These are phyloP conservation scores for Ochropleura leucogaster DNA, from an alignment of 2,888 invertebrate genomes.

Conservation along the genomic window DNA sequence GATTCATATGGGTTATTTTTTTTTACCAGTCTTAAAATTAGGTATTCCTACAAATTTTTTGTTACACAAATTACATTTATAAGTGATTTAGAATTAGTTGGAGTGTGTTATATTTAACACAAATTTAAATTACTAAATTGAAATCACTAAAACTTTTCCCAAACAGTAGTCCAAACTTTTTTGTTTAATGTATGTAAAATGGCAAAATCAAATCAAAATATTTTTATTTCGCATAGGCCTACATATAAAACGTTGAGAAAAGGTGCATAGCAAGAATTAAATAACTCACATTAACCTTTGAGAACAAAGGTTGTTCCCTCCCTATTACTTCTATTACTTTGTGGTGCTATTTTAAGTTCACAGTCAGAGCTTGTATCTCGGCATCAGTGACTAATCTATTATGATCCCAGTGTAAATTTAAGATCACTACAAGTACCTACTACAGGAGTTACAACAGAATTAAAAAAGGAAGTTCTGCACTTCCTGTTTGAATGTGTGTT, in stretches of 20 bases:
- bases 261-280: not conserved
- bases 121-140: not conserved
- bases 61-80: not conserved
- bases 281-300: not conserved
- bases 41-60: not conserved
- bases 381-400: constrained; percentile 48
- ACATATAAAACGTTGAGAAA: no score
- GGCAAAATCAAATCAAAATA: not conserved
- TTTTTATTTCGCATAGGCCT: no score
- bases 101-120: not conserved
- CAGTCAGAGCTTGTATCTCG: constrained; percentile 31
- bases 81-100: not conserved
- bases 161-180: not conserved
- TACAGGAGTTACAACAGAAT: constrained; percentile 7
- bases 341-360: constrained; percentile 44
- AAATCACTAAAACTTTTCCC: not conserved
- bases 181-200: not conserved
- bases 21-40: not conserved
- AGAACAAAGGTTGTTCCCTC: not conserved
- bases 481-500: constrained; percentile 28
- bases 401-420: constrained; percentile 27
- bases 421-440: constrained; percentile 25
- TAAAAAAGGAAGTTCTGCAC: constrained; percentile 34
- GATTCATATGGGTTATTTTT: constrained; percentile 21
- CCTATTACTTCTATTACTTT: constrained; percentile 13